Evolutionary conservation across 2,888 invertebrate genomes (phyloP), one percentile per base, ranked within the genome.

Genomic region (Spodoptera littoralis): DNA sequence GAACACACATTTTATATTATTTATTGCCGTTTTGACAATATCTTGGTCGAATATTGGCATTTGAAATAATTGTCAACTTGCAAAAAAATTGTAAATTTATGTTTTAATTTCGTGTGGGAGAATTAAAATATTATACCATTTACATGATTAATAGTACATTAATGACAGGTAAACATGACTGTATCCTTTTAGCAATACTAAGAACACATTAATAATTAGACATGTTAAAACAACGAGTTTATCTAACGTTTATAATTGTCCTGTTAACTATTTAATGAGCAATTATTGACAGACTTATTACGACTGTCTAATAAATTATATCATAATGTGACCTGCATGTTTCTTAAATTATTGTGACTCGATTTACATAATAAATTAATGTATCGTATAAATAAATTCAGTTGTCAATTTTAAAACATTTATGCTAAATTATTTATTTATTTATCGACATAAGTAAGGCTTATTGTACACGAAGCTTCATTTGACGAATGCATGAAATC

Each of bases 1-100:
- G 76, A 79, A 75, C 76, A 79, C 76, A 75, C 75, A 43, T 75
- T 70, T 66, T 13, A 48, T 53, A 63, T 59, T 36, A 60, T 60
- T 52, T 63, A 54, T 62, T 52, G 22, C 36, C 45, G 48, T 70
- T 11, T 48, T 53, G 24, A 43, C 50, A 53, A 4, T 44, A 50
- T 56, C 11, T 49, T 45, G 61, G 46, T 51, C 61, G 53, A n/a
- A 8, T 54, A 12, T 24, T 11, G 48, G 51, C 60, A 43, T 12
- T 50, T 12, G 46, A 67, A 41, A 66, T 44, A 66, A 36, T 36
- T 36, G 2, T 36, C 9, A 36, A 8, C 9, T 36, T 36, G 9
- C 9, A 9, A 6, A 36, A 36, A 36, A 36, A 36, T 9, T 6
- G 2, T 8, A 36, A 36, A 36, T 36, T 36, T 6, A 36, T 36